These are phyloP conservation scores for Drymonia ruficornis DNA, from an alignment of 2,888 invertebrate species.

Conservation along the genomic window DNA sequence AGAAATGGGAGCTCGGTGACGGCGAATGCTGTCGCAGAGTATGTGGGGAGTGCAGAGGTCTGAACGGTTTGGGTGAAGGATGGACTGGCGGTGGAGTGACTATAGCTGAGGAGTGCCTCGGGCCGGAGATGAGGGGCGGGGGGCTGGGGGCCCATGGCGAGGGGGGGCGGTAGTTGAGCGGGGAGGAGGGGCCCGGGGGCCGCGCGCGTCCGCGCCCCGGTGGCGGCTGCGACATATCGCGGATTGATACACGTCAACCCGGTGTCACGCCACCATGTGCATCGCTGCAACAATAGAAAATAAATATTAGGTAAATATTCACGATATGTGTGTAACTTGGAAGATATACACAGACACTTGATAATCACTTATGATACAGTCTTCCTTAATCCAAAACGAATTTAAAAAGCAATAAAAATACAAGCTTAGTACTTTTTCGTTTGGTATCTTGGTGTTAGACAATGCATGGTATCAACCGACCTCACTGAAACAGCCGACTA, in stretches of 20 bases:
- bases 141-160: slow-evolving; percentile 92
- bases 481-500: too few species aligned
- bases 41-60: slow-evolving; percentile 78
- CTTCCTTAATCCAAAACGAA: too few species aligned
- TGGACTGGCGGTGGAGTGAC: slow-evolving; percentile 85
- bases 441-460: too few species aligned
- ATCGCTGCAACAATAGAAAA: slow-evolving; percentile 75
- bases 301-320: neutral
- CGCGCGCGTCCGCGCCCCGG: slow-evolving; percentile 79
- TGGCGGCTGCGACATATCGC: slow-evolving; percentile 81
- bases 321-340: too few species aligned
- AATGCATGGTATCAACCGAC: too few species aligned
- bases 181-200: slow-evolving; percentile 78
- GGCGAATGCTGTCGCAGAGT: slow-evolving; percentile 74
- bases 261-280: slow-evolving; percentile 81
- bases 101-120: slow-evolving; percentile 82
- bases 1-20: slow-evolving; percentile 79
- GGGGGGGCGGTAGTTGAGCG: slow-evolving; percentile 89
- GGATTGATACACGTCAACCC: slow-evolving; percentile 82
- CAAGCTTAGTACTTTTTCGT: too few species aligned
- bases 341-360: too few species aligned
- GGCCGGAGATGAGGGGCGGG: slow-evolving; percentile 88
- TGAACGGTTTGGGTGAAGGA: slow-evolving; percentile 80
- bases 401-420: too few species aligned
- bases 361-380: too few species aligned